Evolutionary conservation across 37 sponge, comb jelly and placozoan species (phyloP), one percentile per base, ranked within the genome.

Genomic region (Oopsacas minuta): DNA sequence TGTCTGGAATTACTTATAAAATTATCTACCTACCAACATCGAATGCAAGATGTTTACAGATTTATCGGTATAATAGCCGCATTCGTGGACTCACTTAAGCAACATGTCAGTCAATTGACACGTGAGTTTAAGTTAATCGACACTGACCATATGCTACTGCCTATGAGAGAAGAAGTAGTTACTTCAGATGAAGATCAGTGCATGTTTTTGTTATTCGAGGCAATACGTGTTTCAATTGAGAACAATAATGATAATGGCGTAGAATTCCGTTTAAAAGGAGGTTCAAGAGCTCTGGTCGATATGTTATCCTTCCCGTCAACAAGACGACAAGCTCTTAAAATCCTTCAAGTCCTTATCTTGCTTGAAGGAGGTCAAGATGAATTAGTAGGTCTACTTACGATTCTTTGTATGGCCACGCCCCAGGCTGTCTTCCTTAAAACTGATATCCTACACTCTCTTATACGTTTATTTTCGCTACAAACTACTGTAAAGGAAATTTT

Each of bases 331-430:
- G 90, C 95, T 38, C 91, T 93, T 30, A 85, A 89, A 84, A 83
- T 95, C 17, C 51, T 95, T 34, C 88, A 88, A 17, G 88, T 89
- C 81, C 90, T 95, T 12, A 75, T 95, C 0, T 53, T 91, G 0
- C 87, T 89, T 5, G 87, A 88, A 82, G 93, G 93, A n/a, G 93
- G 95, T 52, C 49, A 86, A 0, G 86, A 84, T 61, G 91, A 95
- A 22, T 46, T 95, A 81, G 85, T 35, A 8, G 37, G 83, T 3
- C 90, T 95, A 0, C 84, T 95, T 23, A 90, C 85, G 49, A 85
- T 83, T 28, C 85, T 95, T 53, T 91, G 91, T 88, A 85, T 36
- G 36, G 51, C 87, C 34, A 42, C 84, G 0, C 88, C 83, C 36
- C 89, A 82, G 22, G 90, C 87, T n/a, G 90, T 95, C 38, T 37